These are phyloP conservation scores for Glaucidium brasilianum DNA, from an alignment of 2,113 vertebrate genomes.

Conservation along the genomic window DNA sequence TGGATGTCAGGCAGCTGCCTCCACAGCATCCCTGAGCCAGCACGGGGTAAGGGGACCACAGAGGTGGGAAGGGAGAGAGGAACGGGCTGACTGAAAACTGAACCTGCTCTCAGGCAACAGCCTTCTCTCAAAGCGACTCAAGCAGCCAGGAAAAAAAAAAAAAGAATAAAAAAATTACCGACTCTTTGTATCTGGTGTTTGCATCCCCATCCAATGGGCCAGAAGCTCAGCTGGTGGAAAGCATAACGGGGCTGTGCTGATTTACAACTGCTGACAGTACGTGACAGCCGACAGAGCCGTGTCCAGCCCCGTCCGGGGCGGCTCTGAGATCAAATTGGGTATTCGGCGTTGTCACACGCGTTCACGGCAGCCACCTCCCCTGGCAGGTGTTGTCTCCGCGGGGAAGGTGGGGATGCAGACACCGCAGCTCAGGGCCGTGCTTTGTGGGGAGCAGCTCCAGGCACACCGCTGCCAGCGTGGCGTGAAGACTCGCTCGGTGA, in stretches of 20 bases:
- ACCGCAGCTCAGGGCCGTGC: background rate
- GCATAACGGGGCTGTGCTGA: background rate
- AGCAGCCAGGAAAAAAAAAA: background rate
- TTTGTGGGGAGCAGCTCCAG: background rate
- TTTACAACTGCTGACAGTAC: background rate
- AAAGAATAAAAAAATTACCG: background rate
- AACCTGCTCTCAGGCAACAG: background rate
- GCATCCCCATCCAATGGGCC: background rate
- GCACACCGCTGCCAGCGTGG: background rate
- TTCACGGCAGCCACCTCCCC: background rate
- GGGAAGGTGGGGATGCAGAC: background rate
- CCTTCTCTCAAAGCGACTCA: background rate
- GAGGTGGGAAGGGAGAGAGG: background rate
- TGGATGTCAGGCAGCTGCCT: conserved; percentile 63
- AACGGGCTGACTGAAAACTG: background rate
- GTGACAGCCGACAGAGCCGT: background rate
- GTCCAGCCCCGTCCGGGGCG: background rate
- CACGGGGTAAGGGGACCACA: background rate
- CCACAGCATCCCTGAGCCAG: background rate
- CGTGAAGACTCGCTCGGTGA: background rate
- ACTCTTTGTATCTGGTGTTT: background rate
- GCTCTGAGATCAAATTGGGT: background rate
- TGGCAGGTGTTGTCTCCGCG: background rate
- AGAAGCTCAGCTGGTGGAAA: background rate
- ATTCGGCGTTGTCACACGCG: background rate